Conservation (phyloP, 2,888 invertebrate species). For the Drosophila picticornis region DNA sequence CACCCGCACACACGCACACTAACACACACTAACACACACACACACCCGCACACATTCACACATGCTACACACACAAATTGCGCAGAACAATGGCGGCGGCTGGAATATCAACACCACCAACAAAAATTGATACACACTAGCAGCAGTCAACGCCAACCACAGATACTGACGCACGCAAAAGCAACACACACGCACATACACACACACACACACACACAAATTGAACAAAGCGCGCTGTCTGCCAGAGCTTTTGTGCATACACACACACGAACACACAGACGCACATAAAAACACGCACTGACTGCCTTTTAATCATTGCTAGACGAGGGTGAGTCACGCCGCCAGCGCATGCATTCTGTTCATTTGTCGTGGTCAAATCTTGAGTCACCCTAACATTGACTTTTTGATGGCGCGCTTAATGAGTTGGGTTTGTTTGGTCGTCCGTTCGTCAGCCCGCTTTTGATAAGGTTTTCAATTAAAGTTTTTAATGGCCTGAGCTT, state of each 20-base stretch:
- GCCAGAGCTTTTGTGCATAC: constrained; percentile 46
- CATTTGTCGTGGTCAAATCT: constrained; percentile 16
- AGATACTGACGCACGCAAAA: constrained; percentile 49
- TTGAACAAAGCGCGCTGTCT: constrained; percentile 52
- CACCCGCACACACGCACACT: constrained; percentile 29
- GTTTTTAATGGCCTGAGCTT: constrained; percentile 51
- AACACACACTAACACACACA: constrained; percentile 1
- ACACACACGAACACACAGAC: constrained; percentile 6
- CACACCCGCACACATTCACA: constrained; percentile 36
- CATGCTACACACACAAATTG: constrained; percentile 34
- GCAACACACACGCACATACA: constrained; percentile 12
- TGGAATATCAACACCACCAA: constrained; percentile 45
- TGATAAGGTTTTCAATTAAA: constrained; percentile 64
- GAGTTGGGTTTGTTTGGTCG: constrained; percentile 27
- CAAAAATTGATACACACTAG: constrained; percentile 70
- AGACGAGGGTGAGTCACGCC: constrained; percentile 44
- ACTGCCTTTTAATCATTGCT: constrained; percentile 36
- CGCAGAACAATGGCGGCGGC: constrained; percentile 60
- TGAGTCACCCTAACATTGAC: constrained; percentile 34
- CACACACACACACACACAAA: neutral
- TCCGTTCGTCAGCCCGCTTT: constrained; percentile 17
- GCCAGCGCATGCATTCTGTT: constrained; percentile 13
- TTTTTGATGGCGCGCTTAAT: constrained; percentile 34
- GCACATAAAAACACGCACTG: constrained; percentile 6
- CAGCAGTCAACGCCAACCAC: constrained; percentile 21